These are phyloP conservation scores for Dipodomys ordii DNA, from an alignment of 2,113 vertebrate genomes.

Conservation along the genomic window DNA sequence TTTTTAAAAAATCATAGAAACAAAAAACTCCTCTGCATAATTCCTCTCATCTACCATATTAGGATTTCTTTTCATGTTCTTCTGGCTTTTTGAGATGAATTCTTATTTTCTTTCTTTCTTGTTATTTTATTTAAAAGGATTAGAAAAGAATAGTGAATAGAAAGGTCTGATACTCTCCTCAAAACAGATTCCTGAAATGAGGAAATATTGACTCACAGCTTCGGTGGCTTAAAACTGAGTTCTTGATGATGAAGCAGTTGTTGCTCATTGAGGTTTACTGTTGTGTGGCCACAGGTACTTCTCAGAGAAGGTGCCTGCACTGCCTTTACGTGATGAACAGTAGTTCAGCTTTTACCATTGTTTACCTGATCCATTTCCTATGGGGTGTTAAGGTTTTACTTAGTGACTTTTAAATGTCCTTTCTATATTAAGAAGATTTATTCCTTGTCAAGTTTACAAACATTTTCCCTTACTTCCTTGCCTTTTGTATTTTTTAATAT, in stretches of 20 bases:
- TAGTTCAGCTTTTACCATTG: conserved; percentile 50
- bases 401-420: conserved; percentile 69
- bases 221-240: no score
- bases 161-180: background rate
- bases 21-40: conserved; percentile 23
- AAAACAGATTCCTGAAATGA: conserved; percentile 14
- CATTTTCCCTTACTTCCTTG: conserved; percentile 50
- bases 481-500: conserved; percentile 74
- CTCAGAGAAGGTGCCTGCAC: no score
- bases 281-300: no score
- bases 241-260: background rate
- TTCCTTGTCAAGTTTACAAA: conserved; percentile 74
- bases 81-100: conserved; percentile 45
- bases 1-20: no score
- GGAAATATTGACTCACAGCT: background rate
- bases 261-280: background rate
- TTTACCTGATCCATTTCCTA: conserved; percentile 30
- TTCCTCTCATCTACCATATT: conserved; percentile 28
- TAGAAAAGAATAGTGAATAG: background rate
- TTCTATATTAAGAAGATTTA: conserved; percentile 75
- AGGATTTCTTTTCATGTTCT: conserved; percentile 40
- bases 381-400: conserved; percentile 56
- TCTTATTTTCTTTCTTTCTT: background rate
- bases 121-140: conserved; percentile 40
- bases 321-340: no score